phyloP scores from a whole-genome alignment of 2,113 vertebrate genomes.

The Phalacrocorax carbo region DNA sequence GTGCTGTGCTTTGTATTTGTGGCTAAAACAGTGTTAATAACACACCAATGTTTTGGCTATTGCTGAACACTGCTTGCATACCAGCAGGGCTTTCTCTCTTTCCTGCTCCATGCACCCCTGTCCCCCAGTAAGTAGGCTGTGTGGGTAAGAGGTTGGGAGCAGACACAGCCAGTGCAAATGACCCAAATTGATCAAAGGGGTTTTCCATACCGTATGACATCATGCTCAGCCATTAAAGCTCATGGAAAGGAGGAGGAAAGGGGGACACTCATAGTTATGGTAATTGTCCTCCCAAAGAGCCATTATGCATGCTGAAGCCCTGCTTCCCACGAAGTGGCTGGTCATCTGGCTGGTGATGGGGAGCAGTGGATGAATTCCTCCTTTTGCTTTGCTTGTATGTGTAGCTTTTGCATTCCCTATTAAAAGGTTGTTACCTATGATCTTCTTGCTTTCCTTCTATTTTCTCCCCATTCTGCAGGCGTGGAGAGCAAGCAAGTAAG shows the following conservation, averaged over 20 bases:
- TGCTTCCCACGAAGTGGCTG: not conserved
- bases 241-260: rapidly evolving
- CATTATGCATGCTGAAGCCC: not conserved
- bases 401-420: not conserved
- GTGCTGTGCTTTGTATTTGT: not conserved
- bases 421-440: not conserved
- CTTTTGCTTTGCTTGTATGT: not conserved
- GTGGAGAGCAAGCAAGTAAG: not conserved
- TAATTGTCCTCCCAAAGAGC: not conserved
- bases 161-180: not conserved
- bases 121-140: not conserved
- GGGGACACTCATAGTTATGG: not conserved
- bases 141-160: not conserved
- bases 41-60: not conserved
- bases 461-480: not conserved
- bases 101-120: too few species aligned
- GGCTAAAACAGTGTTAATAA: not conserved
- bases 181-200: not conserved
- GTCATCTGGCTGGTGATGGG: rapidly evolving
- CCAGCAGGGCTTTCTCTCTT: not conserved
- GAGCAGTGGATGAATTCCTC: not conserved
- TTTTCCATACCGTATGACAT: not conserved
- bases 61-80: not conserved
- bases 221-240: not conserved
- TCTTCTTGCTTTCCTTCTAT: not conserved